Percentiles rank a stretch among this genome's conserved stretches.
These are phyloP conservation scores for Ginglymostoma cirratum DNA, from an alignment of 2,113 vertebrate genomes.

Conservation along the genomic window DNA sequence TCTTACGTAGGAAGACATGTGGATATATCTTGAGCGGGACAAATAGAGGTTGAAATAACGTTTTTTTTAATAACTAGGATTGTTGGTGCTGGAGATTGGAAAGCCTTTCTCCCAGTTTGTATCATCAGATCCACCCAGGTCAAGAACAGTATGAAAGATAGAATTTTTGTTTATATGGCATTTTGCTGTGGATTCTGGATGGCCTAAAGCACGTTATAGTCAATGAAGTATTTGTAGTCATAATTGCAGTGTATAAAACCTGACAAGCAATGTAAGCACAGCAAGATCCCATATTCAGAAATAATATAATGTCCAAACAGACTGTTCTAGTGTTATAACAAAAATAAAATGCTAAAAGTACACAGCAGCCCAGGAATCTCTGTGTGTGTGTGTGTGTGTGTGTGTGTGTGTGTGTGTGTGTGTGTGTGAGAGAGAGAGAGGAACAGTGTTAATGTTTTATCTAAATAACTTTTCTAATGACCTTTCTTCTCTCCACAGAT, in stretches of 20 bases:
- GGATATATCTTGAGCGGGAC: background rate
- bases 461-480: too few species aligned
- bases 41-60: background rate
- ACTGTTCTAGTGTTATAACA: background rate
- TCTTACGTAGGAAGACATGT: background rate
- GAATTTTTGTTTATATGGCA: background rate
- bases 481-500: too few species aligned
- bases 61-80: background rate
- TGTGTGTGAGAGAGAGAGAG: too few species aligned
- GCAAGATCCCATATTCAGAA: background rate
- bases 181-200: background rate
- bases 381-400: too few species aligned
- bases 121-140: background rate
- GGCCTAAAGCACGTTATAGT: background rate
- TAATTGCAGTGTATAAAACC: background rate
- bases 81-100: background rate
- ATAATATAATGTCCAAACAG: background rate
- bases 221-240: background rate
- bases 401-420: too few species aligned
- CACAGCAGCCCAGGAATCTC: too few species aligned
- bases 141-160: background rate
- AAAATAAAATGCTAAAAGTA: too few species aligned
- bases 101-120: background rate
- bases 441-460: background rate
- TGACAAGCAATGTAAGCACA: background rate